phyloP scores from a whole-genome alignment of 2,888 invertebrate genomes.

The Imbricaverruca yamaguchii region DNA sequence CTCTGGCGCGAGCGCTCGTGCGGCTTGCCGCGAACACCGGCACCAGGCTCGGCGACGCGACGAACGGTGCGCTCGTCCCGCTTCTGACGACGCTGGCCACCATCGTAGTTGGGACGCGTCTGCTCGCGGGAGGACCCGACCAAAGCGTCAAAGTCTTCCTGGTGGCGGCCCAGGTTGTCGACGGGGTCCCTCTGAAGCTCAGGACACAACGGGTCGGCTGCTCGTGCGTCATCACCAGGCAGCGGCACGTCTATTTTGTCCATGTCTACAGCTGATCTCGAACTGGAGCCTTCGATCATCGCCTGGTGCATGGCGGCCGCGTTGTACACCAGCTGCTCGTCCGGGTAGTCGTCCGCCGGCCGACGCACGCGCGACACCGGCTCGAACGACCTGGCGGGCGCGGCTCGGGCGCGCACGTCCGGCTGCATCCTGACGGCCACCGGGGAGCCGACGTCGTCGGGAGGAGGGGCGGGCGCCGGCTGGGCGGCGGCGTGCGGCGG shows the following conservation, averaged over 20 bases:
- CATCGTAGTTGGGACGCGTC: too few species aligned
- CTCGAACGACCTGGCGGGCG: neutral
- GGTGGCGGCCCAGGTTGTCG: neutral
- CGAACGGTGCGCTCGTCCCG: slow-evolving; percentile 38
- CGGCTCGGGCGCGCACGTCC: neutral
- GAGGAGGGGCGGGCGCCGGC: neutral
- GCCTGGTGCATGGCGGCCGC: neutral
- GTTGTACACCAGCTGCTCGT: neutral
- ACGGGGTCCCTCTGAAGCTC: neutral
- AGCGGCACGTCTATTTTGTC: neutral
- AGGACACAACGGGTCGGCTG: neutral
- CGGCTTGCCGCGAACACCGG: slow-evolving; percentile 24
- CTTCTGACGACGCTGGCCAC: slow-evolving; percentile 22
- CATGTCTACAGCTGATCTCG: too few species aligned
- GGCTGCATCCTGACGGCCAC: neutral
- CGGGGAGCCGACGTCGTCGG: neutral
- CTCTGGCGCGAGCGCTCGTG: slow-evolving; percentile 46
- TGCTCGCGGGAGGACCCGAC: too few species aligned
- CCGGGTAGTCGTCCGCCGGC: neutral
- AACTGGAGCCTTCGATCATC: neutral
- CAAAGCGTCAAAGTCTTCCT: too few species aligned
- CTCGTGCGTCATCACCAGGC: neutral
- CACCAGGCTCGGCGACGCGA: slow-evolving; percentile 32
- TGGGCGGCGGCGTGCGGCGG: neutral
- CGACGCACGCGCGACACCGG: neutral